Base-by-base conservation (phyloP, 64 coral and sea anemone species). In the Trachythela sp. region DNA sequence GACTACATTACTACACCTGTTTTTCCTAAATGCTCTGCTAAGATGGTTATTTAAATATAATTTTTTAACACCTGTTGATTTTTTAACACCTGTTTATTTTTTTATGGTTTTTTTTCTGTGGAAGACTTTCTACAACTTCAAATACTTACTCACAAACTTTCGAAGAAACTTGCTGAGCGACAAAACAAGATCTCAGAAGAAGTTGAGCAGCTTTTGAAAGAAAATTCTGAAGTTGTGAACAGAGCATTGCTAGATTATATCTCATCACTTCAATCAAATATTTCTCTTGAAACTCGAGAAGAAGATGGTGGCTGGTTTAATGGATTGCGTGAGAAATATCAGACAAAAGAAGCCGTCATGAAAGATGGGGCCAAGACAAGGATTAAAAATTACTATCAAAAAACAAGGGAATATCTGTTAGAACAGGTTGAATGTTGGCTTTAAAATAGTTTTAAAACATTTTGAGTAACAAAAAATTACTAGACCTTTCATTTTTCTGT, bases 221-320 rank as follows among this genome's bases (percentile, higher is more conserved):
- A 38, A 22, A 48, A 48, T 49, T 42, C 84, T 40, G 48, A 85
- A 40, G 39, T 52, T 15, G n/a, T 85, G 0, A 29, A 85, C 84
- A 42, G 27, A 24, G 48, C 43, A 9, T 52, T 48, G 39, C 27
- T 49, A 8, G 48, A 85, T 49, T 52, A 52, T 48, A 29, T 49
- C 17, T 40, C 27, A 22, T 1, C 40, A 32, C 40, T 48, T 45
- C 10, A 87, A 36, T 83, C 85, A 41, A 99, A 99, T 43, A 95
- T 99, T 93, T 89, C 94, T 49, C 88, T 91, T 34, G 96, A 99
- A 30, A 43, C 86, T 43, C 75, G 92, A 36, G 89, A 92, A 9
- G 96, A 99, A 38, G 93, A 99, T 83, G 86, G 87, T 43, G 48
- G n/a, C 0, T 99, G 96, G 96, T 99, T 99, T 99, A 86, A 93